phyloP scores from a whole-genome alignment of 2,888 invertebrate species.

The Crepidodera aurea region DNA sequence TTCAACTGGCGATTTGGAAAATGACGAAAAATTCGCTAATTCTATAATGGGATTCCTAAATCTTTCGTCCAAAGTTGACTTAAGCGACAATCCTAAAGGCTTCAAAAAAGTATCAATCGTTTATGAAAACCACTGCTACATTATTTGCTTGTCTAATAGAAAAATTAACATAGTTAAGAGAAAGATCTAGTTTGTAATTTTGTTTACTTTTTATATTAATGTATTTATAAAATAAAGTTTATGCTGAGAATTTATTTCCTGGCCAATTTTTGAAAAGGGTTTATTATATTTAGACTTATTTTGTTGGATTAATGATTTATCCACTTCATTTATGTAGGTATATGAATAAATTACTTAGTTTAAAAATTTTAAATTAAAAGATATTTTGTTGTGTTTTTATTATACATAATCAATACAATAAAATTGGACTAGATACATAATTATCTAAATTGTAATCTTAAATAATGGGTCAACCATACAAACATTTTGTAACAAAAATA shows the following conservation, averaged over 20 bases:
- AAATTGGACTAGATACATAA: no score
- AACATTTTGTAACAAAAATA: no score
- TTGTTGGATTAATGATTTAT: no score
- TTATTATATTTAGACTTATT: no score
- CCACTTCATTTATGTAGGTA: no score
- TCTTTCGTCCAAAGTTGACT: slow-evolving; percentile 74
- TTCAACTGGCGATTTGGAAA: slow-evolving; percentile 89
- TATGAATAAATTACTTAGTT: no score
- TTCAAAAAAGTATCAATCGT: slow-evolving; percentile 86
- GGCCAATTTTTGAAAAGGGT: no score
- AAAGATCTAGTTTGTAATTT: slow-evolving; percentile 10
- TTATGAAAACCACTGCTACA: slow-evolving; percentile 85
- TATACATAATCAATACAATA: no score
- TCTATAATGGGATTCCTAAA: slow-evolving; percentile 78
- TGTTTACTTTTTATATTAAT: slow-evolving; percentile 31
- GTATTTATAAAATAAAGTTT: slow-evolving; percentile 56
- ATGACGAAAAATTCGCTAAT: slow-evolving; percentile 86
- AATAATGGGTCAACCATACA: no score
- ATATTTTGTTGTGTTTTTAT: no score
- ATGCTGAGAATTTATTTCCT: slow-evolving; percentile 49
- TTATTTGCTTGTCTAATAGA: slow-evolving; percentile 87
- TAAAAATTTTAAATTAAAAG: no score
- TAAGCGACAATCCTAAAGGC: slow-evolving; percentile 72
- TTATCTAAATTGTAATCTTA: no score
- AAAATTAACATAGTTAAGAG: slow-evolving; percentile 80